Evolutionary conservation across 2,888 invertebrate species (phyloP), one percentile per base, ranked within the genome.

Genomic region (Harpagoxenus sublaevis): DNA sequence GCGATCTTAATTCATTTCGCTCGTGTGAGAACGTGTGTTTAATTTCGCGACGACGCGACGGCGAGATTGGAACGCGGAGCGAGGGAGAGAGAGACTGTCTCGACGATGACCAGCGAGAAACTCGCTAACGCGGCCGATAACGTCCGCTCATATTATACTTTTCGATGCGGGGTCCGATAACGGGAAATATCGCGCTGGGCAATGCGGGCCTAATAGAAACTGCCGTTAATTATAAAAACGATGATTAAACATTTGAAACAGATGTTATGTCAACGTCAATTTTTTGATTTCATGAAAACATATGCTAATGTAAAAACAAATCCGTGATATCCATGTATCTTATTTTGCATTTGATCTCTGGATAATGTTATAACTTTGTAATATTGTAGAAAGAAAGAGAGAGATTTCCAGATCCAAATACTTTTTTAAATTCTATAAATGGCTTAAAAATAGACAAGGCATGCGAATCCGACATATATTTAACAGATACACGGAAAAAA

Each of bases 91-190:
- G 65, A 83, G 39, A 51, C 68, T 35, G 63, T 51, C 63, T 74
- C 75, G 84, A 79, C 42, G 85, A 75, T 91, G 91, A 91, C 91
- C 82, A 65, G 91, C 87, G 65, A 88, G 85, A 91, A 86, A 83
- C 86, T 86, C 71, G 87, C 83, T 87, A 71, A 90, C 81, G 71
- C 48, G 81, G 55, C 68, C 79, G 86, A 86, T 84, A 75, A 84
- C 57, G 83, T 78, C 75, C 35, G 42, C 12, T 53, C 51, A 55
- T 51, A 74, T 90, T 78, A 83, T 78, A 51, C 68, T 78, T 73
- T 23, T 51, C 57, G 70, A 42, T 35, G 51, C 23, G 23, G 3
- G 2, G 42, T 12, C 28, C 45, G 77, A 82, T 75, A 82, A 65
- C 60, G 15, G 51, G 15, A 53, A 60, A 63, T 65, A 65, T 78